Conservation (phyloP, 2,797 vertebrate genomes). For the Smutsia gigantea region DNA sequence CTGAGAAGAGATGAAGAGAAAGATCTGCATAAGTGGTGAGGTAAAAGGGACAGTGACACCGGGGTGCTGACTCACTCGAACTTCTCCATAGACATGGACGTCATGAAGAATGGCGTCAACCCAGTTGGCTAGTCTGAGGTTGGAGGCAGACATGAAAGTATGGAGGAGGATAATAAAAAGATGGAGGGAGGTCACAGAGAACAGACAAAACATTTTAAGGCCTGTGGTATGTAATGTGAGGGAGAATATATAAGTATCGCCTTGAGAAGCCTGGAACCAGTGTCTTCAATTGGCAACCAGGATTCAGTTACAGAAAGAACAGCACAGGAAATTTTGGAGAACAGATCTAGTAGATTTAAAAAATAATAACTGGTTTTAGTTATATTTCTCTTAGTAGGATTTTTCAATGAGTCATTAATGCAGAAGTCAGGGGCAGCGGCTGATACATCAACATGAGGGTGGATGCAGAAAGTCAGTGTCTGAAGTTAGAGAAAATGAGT, state of each 20-base stretch:
- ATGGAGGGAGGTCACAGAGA: fast-evolving
- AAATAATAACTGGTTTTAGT: neutral
- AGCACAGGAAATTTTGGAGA: neutral
- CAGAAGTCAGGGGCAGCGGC: neutral
- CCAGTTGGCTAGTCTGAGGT: neutral
- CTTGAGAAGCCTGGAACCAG: too few relatives aligned
- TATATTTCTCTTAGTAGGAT: neutral
- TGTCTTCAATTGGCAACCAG: neutral
- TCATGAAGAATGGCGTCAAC: neutral
- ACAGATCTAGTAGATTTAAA: neutral
- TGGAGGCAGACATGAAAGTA: neutral
- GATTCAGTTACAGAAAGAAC: neutral
- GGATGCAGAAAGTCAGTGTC: neutral
- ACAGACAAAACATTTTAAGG: neutral
- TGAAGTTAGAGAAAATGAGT: neutral
- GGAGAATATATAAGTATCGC: neutral
- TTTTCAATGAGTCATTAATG: neutral
- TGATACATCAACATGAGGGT: neutral
- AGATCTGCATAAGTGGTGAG: neutral
- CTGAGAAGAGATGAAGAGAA: neutral
- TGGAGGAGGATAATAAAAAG: neutral
- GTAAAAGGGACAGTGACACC: neutral
- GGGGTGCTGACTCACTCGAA: neutral
- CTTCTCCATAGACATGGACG: neutral
- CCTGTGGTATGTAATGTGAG: neutral